These are phyloP conservation scores for Carposina sasakii DNA, from an alignment of 1,140 invertebrate species.

Conservation along the genomic window DNA sequence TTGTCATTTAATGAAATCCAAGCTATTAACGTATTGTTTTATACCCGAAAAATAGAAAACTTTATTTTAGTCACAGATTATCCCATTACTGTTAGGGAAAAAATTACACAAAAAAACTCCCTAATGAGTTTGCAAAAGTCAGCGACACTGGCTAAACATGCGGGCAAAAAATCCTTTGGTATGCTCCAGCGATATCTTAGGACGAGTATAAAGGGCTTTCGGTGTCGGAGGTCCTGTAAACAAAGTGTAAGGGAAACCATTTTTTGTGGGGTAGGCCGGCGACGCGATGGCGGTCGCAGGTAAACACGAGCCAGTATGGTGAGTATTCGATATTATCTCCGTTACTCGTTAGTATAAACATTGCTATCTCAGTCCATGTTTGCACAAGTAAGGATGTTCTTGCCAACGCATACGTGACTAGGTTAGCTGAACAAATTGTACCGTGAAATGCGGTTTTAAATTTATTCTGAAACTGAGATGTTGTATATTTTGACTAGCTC, in stretches of 20 bases:
- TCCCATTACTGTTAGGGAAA: too few species aligned
- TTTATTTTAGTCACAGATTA: too few species aligned
- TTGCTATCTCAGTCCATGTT: constrained; percentile 57
- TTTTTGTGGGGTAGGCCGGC: constrained; percentile 55
- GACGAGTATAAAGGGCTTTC: constrained; percentile 45
- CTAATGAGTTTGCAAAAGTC: constrained; percentile 48
- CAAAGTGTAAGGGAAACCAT: constrained; percentile 63
- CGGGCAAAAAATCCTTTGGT: constrained; percentile 55
- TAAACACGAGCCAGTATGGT: too few species aligned
- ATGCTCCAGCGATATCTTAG: constrained; percentile 31
- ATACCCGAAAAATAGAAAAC: too few species aligned
- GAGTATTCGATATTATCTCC: constrained; percentile 48
- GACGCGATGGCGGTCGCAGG: constrained; percentile 53
- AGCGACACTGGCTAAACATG: constrained; percentile 41
- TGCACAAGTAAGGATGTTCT: constrained; percentile 57
- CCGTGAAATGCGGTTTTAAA: too few species aligned
- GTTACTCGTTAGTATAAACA: constrained; percentile 54
- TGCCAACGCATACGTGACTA: constrained; percentile 39
- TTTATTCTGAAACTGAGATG: too few species aligned
- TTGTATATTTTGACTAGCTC: too few species aligned
- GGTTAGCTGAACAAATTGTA: constrained; percentile 21
- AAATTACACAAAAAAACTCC: too few species aligned
- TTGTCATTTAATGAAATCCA: too few species aligned
- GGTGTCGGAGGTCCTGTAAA: constrained; percentile 68
- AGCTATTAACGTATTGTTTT: too few species aligned